Evolutionary conservation across 2,797 vertebrate genomes (phyloP), one percentile per base, ranked within the genome.

Genomic region (Cottoperca gobio): DNA sequence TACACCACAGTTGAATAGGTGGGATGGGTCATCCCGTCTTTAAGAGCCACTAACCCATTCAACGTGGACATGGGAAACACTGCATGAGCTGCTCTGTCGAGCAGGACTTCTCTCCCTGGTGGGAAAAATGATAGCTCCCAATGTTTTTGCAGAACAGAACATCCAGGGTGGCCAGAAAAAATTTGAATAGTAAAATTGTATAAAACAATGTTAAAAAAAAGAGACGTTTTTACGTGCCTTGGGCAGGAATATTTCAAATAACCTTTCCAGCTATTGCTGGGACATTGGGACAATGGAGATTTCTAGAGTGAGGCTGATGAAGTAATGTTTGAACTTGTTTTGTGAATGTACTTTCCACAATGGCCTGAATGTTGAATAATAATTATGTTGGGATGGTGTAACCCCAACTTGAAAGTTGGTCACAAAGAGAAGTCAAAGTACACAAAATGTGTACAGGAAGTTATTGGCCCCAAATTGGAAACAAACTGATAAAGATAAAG

Each of bases 51-150:
- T 9, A 37, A 43, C 63, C 66, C 53, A 61, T 76, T 78, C 63
- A 79, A n/a, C 35, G 39, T 24, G 26, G 71, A 84, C 81, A 74
- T 78, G 81, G 78, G 81, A 85, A 86, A 82, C 78, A 21, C 35
- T 45, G 53, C 50, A 48, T 63, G 72, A 66, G 63, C 64, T 39
- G 50, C 39, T 58, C 39, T 10, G 55, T 43, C 0, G 42, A 73
- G 57, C 43, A 57, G 71, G 61, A 69, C 76, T 45, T 75, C 54
- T 73, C 33, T 86, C 73, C 76, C 71, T 26, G 57, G 83, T 73
- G 85, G 68, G 77, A 37, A 74, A 83, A 82, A 40, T 2, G 48
- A 79, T 77, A 76, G 48, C 68, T 48, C 57, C 12, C 46, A 40
- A 37, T 82, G 67, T 85, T 84, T 82, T 62, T 53, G 40, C 16